Evolutionary conservation across 2,888 invertebrate genomes (phyloP).

Genomic region (Ichneumoninae sp.): DNA sequence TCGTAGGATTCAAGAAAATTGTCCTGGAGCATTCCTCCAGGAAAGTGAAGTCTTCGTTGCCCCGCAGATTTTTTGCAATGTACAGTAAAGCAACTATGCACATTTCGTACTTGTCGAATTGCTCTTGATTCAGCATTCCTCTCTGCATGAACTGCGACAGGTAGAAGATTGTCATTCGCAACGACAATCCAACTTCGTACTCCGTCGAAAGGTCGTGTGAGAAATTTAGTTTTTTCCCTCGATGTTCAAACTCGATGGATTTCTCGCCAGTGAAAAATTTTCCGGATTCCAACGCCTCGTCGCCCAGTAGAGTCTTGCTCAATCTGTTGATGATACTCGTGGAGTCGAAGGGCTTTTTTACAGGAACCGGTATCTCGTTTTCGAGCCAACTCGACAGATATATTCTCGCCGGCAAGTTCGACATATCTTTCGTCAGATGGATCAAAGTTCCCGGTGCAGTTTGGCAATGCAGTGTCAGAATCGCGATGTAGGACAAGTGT

Average conservation of each 20-base stretch:
- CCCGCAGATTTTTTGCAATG: slow-evolving; percentile 69
- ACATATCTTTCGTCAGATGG: slow-evolving; percentile 85
- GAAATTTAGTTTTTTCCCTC: slow-evolving; percentile 66
- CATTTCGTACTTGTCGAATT: slow-evolving; percentile 71
- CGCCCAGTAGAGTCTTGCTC: slow-evolving; percentile 84
- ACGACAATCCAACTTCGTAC: slow-evolving; percentile 56
- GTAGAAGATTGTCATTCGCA: slow-evolving; percentile 79
- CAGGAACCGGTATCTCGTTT: slow-evolving; percentile 78
- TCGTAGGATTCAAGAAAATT: slow-evolving; percentile 83
- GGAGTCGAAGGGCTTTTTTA: slow-evolving; percentile 81
- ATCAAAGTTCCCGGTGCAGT: slow-evolving; percentile 85
- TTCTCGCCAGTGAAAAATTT: slow-evolving; percentile 80
- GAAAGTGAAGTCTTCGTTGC: slow-evolving; percentile 62
- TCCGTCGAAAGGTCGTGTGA: slow-evolving; percentile 54
- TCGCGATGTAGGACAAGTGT: slow-evolving; percentile 79
- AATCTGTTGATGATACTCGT: slow-evolving; percentile 82
- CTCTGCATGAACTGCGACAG: slow-evolving; percentile 76
- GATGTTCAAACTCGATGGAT: slow-evolving; percentile 67
- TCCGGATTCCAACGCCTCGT: slow-evolving; percentile 79
- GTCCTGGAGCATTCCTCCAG: slow-evolving; percentile 75
- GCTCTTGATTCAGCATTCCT: slow-evolving; percentile 68
- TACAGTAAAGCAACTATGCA: slow-evolving; percentile 75
- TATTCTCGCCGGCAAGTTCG: slow-evolving; percentile 82
- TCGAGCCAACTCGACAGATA: slow-evolving; percentile 86
- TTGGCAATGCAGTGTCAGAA: slow-evolving; percentile 88